These are phyloP conservation scores for Bombus fervidus DNA, from an alignment of 1,140 invertebrate genomes.

Conservation along the genomic window DNA sequence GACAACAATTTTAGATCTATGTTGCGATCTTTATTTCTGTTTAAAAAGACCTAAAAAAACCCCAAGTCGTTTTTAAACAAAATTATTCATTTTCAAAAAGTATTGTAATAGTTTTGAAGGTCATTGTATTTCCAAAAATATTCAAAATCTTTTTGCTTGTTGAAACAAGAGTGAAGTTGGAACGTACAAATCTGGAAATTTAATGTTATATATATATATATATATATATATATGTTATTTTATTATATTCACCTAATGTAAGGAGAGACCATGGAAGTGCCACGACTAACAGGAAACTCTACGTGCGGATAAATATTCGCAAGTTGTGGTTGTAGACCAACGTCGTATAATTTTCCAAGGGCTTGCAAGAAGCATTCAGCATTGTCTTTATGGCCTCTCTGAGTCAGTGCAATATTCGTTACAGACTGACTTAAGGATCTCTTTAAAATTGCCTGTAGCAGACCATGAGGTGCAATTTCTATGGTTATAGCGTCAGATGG, in stretches of 20 bases:
- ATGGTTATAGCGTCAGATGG: conserved; percentile 91
- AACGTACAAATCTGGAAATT: not conserved
- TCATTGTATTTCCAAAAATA: too few relatives aligned
- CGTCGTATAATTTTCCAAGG: conserved; percentile 87
- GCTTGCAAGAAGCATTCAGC: conserved; percentile 87
- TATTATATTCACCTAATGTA: conserved; percentile 78
- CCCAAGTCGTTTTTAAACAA: not conserved
- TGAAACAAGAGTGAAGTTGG: too few relatives aligned
- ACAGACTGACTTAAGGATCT: conserved; percentile 84
- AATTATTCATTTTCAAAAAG: too few relatives aligned
- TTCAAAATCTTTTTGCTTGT: too few relatives aligned
- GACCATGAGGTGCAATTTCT: conserved; percentile 93
- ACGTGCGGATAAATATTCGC: conserved; percentile 85
- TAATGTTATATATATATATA: not conserved
- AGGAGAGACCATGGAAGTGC: conserved; percentile 88
- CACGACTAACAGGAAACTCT: conserved; percentile 87
- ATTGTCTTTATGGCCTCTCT: conserved; percentile 89
- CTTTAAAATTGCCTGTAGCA: conserved; percentile 87
- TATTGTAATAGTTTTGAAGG: too few relatives aligned
- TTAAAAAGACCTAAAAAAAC: too few relatives aligned
- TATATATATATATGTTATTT: not conserved
- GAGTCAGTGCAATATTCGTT: conserved; percentile 90
- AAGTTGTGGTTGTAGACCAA: conserved; percentile 85
- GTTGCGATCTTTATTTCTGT: too few relatives aligned
- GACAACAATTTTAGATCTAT: not conserved